Conservation (phyloP, 2,888 invertebrate species). For the Dasypogon diadema region DNA sequence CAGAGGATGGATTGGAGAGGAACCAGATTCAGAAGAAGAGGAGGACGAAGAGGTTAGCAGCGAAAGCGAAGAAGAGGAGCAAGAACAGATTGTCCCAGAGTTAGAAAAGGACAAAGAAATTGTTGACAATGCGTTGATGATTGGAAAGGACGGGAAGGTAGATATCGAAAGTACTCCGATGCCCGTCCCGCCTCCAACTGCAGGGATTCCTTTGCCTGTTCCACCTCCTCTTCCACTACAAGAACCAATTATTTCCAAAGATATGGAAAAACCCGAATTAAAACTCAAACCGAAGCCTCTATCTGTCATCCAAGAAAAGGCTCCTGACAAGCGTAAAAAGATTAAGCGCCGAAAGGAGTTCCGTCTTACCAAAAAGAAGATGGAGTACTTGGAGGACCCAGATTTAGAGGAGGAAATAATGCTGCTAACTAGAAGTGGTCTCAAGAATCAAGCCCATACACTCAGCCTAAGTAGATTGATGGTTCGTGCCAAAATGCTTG, state of each 20-base stretch:
- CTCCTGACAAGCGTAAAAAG: background rate
- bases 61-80: slow-evolving; percentile 63
- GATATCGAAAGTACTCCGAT: background rate
- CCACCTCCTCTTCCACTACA: slow-evolving; percentile 54
- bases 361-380: slow-evolving; percentile 64
- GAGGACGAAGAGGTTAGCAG: slow-evolving; percentile 70
- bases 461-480: slow-evolving; percentile 90
- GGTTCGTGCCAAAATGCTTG: slow-evolving; percentile 88
- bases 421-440: slow-evolving; percentile 79
- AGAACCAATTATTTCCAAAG: slow-evolving; percentile 61
- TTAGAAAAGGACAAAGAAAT: slow-evolving; percentile 58
- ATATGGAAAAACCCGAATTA: slow-evolving; percentile 60
- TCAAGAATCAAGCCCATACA: slow-evolving; percentile 92
- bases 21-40: slow-evolving; percentile 80
- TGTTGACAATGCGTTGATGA: slow-evolving; percentile 61
- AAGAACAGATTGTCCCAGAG: background rate
- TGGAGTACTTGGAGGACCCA: slow-evolving; percentile 74
- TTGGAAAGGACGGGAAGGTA: too few species aligned
- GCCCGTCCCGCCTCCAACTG: background rate
- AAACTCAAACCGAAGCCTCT: slow-evolving; percentile 67
- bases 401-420: slow-evolving; percentile 89
- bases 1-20: slow-evolving; percentile 95
- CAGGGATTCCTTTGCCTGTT: background rate
- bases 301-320: slow-evolving; percentile 51
- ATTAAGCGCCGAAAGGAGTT: slow-evolving; percentile 55